These are phyloP conservation scores for Rhagoletis pomonella DNA, from an alignment of 1,140 invertebrate genomes.

Conservation along the genomic window DNA sequence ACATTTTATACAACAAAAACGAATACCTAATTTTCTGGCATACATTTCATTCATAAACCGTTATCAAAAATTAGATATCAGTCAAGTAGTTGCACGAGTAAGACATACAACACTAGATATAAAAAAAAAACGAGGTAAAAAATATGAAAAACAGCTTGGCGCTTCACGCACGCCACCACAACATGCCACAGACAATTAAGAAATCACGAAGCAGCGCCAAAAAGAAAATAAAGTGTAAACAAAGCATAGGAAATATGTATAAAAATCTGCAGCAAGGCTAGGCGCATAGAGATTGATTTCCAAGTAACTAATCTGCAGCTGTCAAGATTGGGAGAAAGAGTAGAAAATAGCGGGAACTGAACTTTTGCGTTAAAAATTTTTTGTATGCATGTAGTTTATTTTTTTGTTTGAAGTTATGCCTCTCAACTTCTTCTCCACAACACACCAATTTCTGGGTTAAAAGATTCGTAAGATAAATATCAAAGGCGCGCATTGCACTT, in stretches of 20 bases:
- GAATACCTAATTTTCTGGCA: neutral
- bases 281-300: neutral
- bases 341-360: too few species aligned
- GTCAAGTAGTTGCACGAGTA: too few species aligned
- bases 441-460: neutral
- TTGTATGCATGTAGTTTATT: neutral
- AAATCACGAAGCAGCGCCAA: neutral
- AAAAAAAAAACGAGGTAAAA: too few species aligned
- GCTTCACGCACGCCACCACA: neutral
- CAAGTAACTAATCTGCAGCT: too few species aligned
- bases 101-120: too few species aligned
- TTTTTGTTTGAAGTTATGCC: neutral
- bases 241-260: neutral
- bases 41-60: neutral
- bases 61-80: neutral
- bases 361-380: too few species aligned
- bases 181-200: neutral
- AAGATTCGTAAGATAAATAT: neutral
- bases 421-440: neutral
- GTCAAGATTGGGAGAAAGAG: too few species aligned
- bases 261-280: neutral
- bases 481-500: neutral
- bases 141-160: too few species aligned
- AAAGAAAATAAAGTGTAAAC: neutral
- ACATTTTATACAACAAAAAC: too few species aligned